These are phyloP conservation scores for Nothura maculosa DNA, from an alignment of 2,797 vertebrate species.

Conservation along the genomic window DNA sequence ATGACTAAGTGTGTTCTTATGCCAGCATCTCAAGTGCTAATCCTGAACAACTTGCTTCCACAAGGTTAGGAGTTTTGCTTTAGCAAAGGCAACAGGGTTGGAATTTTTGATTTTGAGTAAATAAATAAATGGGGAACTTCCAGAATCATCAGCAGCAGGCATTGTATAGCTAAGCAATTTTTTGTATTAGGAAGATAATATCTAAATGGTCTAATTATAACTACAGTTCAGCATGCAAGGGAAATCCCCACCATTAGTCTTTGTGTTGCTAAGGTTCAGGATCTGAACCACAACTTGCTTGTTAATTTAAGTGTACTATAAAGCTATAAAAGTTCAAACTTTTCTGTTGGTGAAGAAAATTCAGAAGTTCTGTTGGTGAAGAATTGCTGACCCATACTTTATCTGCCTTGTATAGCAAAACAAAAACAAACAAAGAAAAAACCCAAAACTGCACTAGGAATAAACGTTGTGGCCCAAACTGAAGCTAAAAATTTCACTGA, in stretches of 20 bases:
- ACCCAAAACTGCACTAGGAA: neutral
- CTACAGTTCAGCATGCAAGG: neutral
- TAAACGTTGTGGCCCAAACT: neutral
- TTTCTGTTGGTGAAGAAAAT: neutral
- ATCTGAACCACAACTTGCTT: constrained; percentile 6
- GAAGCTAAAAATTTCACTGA: neutral
- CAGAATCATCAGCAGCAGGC: neutral
- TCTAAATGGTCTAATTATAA: constrained; percentile 65
- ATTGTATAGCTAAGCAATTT: constrained; percentile 20
- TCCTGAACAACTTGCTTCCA: neutral
- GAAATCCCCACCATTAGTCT: constrained; percentile 58
- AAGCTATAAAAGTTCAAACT: neutral
- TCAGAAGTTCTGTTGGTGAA: neutral
- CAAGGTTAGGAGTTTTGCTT: neutral
- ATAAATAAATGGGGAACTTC: constrained; percentile 16
- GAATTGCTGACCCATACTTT: neutral
- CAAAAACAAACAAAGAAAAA: too few relatives aligned
- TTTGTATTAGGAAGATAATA: constrained; percentile 49
- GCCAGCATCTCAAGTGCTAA: neutral
- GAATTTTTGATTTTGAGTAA: neutral
- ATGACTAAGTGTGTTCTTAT: neutral
- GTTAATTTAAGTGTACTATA: constrained; percentile 47
- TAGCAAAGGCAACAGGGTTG: neutral
- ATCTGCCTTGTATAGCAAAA: neutral
- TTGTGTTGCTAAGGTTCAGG: neutral